Evolutionary conservation across 2,113 vertebrate species (phyloP).

Genomic region (Psophia crepitans): DNA sequence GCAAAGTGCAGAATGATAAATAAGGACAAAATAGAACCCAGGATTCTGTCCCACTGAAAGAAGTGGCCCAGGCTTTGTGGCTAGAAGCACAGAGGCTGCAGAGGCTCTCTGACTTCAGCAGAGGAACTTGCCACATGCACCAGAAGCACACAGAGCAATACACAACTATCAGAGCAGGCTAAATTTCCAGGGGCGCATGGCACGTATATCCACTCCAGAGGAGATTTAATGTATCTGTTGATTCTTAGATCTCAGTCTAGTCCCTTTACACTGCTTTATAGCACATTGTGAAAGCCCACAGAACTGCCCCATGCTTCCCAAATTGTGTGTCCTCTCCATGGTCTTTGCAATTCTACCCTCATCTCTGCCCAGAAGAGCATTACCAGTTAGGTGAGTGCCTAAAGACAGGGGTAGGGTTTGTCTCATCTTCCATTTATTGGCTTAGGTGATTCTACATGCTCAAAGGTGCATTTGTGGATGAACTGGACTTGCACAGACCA

Average conservation of each 20-base stretch:
- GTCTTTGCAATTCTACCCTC: neutral
- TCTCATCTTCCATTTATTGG: neutral
- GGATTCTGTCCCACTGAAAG: neutral
- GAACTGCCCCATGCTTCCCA: neutral
- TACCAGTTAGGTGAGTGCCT: neutral
- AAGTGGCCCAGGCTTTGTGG: neutral
- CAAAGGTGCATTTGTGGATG: neutral
- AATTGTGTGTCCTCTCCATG: neutral
- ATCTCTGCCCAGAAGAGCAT: neutral
- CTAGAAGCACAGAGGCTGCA: neutral
- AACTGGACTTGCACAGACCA: neutral
- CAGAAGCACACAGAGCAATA: neutral
- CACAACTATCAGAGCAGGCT: neutral
- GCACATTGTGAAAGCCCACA: neutral
- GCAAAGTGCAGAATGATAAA: neutral
- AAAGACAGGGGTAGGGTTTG: neutral
- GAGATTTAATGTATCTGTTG: neutral
- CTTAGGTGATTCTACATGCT: neutral
- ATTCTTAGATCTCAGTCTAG: neutral
- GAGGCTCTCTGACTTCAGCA: neutral
- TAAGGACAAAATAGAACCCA: neutral
- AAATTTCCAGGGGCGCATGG: neutral
- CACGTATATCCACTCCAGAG: accelerated
- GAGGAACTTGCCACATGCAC: neutral
- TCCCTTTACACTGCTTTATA: neutral